These are phyloP conservation scores for Tetranychus piercei DNA, from an alignment of 2,888 invertebrate species.

Conservation along the genomic window DNA sequence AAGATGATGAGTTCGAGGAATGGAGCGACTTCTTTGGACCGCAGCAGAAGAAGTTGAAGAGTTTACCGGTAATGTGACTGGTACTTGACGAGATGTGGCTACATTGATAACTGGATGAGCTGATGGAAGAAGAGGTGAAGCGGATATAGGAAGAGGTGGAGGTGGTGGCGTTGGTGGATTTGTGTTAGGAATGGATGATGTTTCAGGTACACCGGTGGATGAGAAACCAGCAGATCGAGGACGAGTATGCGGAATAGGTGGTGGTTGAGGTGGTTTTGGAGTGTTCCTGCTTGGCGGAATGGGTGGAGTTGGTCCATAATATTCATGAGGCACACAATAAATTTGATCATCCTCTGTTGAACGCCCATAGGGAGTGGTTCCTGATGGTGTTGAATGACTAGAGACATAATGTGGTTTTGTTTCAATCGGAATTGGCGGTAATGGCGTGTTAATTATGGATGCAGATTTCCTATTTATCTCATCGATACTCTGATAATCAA, in stretches of 20 bases:
- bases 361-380: background rate
- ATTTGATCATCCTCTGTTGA: conserved; percentile 13
- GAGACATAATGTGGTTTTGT: background rate
- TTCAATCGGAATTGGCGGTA: conserved; percentile 14
- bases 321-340: conserved; percentile 10
- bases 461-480: background rate
- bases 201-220: background rate
- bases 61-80: background rate
- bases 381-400: background rate
- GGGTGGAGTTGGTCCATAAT: background rate
- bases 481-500: background rate
- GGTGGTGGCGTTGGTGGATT: conserved; percentile 1
- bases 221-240: background rate
- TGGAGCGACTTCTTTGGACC: conserved; percentile 18
- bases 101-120: background rate
- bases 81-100: background rate
- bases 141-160: conserved; percentile 6
- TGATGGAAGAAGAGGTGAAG: background rate
- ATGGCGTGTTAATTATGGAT: conserved; percentile 14
- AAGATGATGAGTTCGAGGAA: conserved; percentile 14
- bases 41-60: conserved; percentile 6
- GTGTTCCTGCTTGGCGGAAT: background rate
- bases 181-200: background rate
- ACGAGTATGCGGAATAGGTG: background rate
- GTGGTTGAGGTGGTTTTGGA: background rate